phyloP scores from a whole-genome alignment of 2,113 vertebrate species.

The Cepphus grylle region DNA sequence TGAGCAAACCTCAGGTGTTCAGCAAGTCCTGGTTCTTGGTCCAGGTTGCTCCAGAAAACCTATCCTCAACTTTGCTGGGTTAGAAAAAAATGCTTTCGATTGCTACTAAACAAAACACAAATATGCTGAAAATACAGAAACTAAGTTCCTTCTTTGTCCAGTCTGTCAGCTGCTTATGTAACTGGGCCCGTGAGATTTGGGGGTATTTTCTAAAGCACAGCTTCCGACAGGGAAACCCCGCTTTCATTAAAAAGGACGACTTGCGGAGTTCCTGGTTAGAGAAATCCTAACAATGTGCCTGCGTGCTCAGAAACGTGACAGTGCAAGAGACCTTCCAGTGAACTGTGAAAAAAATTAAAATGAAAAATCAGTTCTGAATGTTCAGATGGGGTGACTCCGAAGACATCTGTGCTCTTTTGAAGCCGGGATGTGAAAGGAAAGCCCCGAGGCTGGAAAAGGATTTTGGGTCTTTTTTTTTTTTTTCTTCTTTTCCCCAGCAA shows the following conservation, averaged over 20 bases:
- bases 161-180: not conserved
- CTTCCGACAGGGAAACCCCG: fast-evolving
- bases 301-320: not conserved
- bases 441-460: not conserved
- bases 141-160: not conserved
- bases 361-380: not conserved
- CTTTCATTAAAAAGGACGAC: not conserved
- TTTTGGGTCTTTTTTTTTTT: not conserved
- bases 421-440: not conserved
- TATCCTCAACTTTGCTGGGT: not conserved
- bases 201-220: not conserved
- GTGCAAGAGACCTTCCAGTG: not conserved
- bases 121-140: not conserved
- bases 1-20: not conserved
- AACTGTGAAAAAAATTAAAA: not conserved
- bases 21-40: not conserved
- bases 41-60: not conserved
- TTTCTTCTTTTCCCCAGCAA: too few species aligned
- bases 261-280: not conserved
- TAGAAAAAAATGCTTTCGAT: not conserved
- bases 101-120: not conserved
- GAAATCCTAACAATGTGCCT: not conserved
- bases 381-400: not conserved
- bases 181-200: not conserved
- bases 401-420: not conserved